A percentile compares a stretch with the other conserved stretches of the same genome.
Evolutionary conservation across 2,888 invertebrate genomes (phyloP).

Genomic region (Pyrgus malvae): DNA sequence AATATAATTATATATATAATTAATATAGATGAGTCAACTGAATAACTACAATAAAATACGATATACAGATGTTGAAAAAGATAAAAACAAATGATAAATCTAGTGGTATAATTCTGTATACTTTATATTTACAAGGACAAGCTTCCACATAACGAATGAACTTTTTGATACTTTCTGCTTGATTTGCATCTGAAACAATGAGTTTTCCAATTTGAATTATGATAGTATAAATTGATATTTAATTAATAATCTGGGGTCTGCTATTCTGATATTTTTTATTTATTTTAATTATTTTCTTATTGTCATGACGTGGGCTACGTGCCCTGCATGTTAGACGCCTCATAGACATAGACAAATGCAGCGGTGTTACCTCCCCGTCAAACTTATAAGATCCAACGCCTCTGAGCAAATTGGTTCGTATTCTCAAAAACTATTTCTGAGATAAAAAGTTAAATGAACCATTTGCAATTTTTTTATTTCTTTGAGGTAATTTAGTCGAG

Average conservation of each 20-base stretch:
- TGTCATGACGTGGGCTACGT: no score
- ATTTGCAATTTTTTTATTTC: no score
- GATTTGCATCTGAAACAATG: background rate
- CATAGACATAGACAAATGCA: no score
- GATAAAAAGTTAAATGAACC: no score
- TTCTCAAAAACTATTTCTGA: no score
- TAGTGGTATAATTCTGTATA: background rate
- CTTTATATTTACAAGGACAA: background rate
- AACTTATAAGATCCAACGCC: no score
- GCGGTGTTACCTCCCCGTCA: no score
- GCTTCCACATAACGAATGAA: background rate
- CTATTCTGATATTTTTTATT: background rate
- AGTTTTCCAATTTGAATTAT: background rate
- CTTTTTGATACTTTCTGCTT: background rate
- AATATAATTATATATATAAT: no score
- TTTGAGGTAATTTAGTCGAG: no score
- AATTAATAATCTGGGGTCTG: background rate
- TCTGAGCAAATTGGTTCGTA: no score
- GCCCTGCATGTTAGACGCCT: no score
- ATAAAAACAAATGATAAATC: conserved; percentile 3
- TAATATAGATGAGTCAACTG: conserved; percentile 6
- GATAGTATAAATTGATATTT: background rate
- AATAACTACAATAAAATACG: background rate
- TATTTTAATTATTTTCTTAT: no score
- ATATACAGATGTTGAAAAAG: background rate